phyloP scores from a whole-genome alignment of 1,140 invertebrate genomes.

The Drosophila parvula region DNA sequence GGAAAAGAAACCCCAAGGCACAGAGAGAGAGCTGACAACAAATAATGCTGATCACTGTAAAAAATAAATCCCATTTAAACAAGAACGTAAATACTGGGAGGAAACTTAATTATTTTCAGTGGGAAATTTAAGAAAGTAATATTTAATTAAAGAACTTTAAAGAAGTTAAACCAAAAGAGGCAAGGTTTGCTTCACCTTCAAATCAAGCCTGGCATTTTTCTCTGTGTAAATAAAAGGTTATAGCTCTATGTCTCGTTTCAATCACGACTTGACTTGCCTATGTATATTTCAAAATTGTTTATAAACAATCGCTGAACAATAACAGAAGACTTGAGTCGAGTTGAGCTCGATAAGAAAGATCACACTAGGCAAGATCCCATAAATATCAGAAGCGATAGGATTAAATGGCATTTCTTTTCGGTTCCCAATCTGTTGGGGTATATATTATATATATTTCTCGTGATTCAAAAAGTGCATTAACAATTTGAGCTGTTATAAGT shows the following conservation, averaged over 20 bases:
- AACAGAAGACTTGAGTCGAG: not conserved
- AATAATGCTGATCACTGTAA: conserved; percentile 8
- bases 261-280: conserved; percentile 15
- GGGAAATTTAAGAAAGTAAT: too few species aligned
- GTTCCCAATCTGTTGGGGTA: too few species aligned
- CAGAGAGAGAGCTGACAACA: not conserved
- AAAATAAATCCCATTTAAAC: not conserved
- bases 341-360: conserved; percentile 37
- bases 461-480: not conserved
- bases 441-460: too few species aligned
- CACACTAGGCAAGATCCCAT: conserved; percentile 20
- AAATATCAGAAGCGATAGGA: conserved; percentile 14
- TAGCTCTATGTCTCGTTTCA: conserved; percentile 5
- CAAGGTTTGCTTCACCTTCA: too few species aligned
- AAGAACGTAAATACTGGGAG: not conserved
- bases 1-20: conserved; percentile 1
- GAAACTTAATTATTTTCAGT: not conserved
- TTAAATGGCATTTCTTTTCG: too few species aligned
- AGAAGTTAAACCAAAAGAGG: too few species aligned
- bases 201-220: not conserved
- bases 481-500: not conserved
- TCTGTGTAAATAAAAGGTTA: not conserved
- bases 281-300: conserved; percentile 57
- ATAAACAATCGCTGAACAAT: conserved; percentile 61
- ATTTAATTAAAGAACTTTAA: too few species aligned